phyloP scores from a whole-genome alignment of 1,140 invertebrate species.

The Bradynema listronoti region DNA sequence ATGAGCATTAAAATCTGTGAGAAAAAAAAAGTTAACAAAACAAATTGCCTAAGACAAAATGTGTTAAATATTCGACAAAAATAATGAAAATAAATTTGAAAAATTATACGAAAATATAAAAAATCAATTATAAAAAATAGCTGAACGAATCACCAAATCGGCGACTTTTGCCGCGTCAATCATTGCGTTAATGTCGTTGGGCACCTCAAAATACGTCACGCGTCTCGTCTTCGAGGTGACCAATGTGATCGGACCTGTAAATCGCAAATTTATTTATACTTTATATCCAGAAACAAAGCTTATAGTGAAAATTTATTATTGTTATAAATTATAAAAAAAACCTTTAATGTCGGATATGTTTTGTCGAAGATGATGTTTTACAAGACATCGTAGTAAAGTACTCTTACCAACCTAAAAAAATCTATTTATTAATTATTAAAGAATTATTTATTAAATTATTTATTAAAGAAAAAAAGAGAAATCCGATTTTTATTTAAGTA shows the following conservation, averaged over 20 bases:
- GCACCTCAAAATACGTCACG: conserved; percentile 92
- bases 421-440: no score
- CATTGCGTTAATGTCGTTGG: conserved; percentile 97
- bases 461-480: no score
- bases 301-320: no score
- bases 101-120: conserved; percentile 13
- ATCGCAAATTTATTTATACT: no score
- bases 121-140: conserved; percentile 4
- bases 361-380: conserved; percentile 82
- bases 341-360: conserved; percentile 80
- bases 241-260: conserved; percentile 59
- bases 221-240: conserved; percentile 73
- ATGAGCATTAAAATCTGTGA: conserved; percentile 70
- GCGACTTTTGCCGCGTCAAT: conserved; percentile 97
- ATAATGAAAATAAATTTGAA: no score
- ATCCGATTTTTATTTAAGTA: no score
- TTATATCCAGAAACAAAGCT: no score
- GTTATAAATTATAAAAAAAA: conserved; percentile 51
- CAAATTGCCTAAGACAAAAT: background rate
- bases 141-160: conserved; percentile 78
- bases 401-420: conserved; percentile 73
- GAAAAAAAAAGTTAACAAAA: conserved; percentile 6
- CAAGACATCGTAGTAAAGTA: conserved; percentile 79
- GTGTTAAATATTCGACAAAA: no score
- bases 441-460: background rate